These are phyloP conservation scores for Caenorhabditis uteleia DNA, from an alignment of 2,888 invertebrate species.

Conservation along the genomic window DNA sequence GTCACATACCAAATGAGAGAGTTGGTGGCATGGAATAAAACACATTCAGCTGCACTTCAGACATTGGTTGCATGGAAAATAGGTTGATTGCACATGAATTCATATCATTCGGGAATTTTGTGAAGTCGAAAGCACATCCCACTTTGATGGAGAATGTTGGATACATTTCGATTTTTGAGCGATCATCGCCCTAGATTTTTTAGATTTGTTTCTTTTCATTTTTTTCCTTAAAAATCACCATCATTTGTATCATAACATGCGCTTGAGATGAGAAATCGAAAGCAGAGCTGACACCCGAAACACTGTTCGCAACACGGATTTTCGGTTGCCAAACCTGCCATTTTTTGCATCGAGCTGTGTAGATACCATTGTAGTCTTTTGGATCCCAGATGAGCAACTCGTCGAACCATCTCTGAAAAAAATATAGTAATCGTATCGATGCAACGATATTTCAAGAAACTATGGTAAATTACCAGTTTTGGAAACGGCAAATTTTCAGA, in stretches of 20 bases:
- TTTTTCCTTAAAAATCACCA: constrained; percentile 2
- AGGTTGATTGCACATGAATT: constrained; percentile 37
- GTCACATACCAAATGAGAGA: constrained; percentile 27
- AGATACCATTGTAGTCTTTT: constrained; percentile 59
- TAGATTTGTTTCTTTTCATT: not conserved
- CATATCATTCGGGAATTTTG: constrained; percentile 45
- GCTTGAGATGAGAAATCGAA: constrained; percentile 52
- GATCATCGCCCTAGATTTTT: constrained; percentile 16
- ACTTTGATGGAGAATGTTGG: constrained; percentile 63
- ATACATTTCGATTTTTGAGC: constrained; percentile 56
- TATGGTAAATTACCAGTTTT: too few species aligned
- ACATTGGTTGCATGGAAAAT: constrained; percentile 33
- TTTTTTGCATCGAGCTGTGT: constrained; percentile 53
- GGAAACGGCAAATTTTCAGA: not conserved
- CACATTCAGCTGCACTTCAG: constrained; percentile 29
- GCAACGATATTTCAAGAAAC: not conserved
- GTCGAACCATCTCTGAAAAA: constrained; percentile 57
- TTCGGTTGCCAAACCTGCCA: constrained; percentile 68
- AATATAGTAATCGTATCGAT: too few species aligned
- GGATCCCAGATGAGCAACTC: constrained; percentile 65
- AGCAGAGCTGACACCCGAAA: constrained; percentile 55
- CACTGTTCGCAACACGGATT: constrained; percentile 60
- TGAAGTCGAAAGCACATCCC: constrained; percentile 62
- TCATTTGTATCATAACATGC: constrained; percentile 46
- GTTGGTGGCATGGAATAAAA: constrained; percentile 28